A percentile compares a stretch with the other conserved stretches of the same genome.
phyloP scores from a whole-genome alignment of 1,140 invertebrate genomes.

The Manduca sexta region DNA sequence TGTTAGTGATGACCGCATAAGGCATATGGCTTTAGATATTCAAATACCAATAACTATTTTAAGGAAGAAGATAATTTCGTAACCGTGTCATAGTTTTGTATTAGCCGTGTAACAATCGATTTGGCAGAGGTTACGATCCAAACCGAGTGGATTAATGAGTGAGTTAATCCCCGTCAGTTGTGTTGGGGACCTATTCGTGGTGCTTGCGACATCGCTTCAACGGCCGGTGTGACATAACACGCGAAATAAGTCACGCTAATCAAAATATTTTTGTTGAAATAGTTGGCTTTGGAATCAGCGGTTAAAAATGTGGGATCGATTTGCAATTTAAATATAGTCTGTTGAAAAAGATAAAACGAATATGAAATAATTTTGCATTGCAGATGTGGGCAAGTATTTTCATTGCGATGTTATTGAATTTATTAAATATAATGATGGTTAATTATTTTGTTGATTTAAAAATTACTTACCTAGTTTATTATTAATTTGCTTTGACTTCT shows the following conservation, averaged over 20 bases:
- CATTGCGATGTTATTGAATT: no score
- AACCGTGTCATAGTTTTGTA: conserved; percentile 5
- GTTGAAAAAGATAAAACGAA: no score
- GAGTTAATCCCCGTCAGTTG: conserved; percentile 29
- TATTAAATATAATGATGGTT: no score
- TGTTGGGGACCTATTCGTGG: conserved; percentile 6
- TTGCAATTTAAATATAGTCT: no score
- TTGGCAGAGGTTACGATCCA: conserved; percentile 16
- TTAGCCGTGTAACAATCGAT: conserved; percentile 16
- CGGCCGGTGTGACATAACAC: conserved; percentile 8
- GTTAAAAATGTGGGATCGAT: no score
- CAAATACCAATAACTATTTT: conserved; percentile 21
- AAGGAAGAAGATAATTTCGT: conserved; percentile 15
- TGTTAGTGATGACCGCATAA: conserved; percentile 46
- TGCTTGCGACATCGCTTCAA: conserved; percentile 7
- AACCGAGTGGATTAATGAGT: conserved; percentile 11
- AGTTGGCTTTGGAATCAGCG: no score
- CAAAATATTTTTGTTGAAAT: conserved; percentile 2
- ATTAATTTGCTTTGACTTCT: no score
- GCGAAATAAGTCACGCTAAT: conserved; percentile 1
- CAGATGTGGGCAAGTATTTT: no score
- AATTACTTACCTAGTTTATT: no score
- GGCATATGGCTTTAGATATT: conserved; percentile 35
- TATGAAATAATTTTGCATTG: no score
- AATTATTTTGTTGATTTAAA: no score